A percentile compares a stretch with the other conserved stretches of the same genome.
These are phyloP conservation scores for Corapipo altera DNA, from an alignment of 2,113 vertebrate species.

Conservation along the genomic window DNA sequence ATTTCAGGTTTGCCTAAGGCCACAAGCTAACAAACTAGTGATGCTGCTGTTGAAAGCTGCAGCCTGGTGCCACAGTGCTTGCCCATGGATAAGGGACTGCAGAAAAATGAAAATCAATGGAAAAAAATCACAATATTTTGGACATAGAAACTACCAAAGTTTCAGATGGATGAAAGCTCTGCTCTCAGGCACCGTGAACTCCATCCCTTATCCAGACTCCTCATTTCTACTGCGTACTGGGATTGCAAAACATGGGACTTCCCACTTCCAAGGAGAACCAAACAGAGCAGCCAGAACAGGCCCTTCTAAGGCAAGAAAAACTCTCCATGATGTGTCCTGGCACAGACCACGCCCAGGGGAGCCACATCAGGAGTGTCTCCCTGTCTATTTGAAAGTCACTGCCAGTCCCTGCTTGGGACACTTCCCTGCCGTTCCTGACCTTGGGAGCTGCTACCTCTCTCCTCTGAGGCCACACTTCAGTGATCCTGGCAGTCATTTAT, in stretches of 20 bases:
- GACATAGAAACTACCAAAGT: rapidly evolving
- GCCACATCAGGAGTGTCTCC: not conserved
- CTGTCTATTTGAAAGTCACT: not conserved
- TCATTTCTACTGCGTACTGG: not conserved
- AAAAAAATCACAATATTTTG: rapidly evolving
- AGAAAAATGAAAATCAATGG: not conserved
- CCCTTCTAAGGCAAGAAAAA: not conserved
- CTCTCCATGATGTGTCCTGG: not conserved
- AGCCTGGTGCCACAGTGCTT: not conserved
- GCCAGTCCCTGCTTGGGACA: not conserved
- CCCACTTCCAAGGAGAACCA: rapidly evolving
- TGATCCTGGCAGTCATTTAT: not conserved
- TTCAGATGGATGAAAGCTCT: not conserved
- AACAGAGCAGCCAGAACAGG: rapidly evolving
- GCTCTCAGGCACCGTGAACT: not conserved
- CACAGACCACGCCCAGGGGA: not conserved
- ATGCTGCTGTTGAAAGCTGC: not conserved
- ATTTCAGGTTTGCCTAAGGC: slow-evolving; percentile 56
- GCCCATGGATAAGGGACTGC: not conserved
- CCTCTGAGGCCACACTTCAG: not conserved
- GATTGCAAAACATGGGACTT: not conserved
- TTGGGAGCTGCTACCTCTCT: not conserved
- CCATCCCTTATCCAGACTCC: too few species aligned
- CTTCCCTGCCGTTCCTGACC: not conserved
- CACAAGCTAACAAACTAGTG: slow-evolving; percentile 11